Conservation (phyloP, 2,797 vertebrate genomes). For the Ctenopoma kingsleyae region DNA sequence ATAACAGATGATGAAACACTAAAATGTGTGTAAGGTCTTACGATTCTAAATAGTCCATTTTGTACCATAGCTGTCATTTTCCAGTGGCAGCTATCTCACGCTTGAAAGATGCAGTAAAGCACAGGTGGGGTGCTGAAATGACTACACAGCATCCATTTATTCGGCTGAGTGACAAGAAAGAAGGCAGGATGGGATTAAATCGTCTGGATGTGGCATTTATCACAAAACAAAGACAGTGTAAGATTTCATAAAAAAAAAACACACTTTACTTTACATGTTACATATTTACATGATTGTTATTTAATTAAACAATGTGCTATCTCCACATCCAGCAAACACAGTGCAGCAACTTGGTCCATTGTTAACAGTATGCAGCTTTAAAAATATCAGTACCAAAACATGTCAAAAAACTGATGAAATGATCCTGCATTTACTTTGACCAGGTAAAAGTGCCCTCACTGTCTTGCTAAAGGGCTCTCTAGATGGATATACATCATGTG, state of each 20-base stretch:
- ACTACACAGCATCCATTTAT: constrained; percentile 56
- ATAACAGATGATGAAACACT: constrained; percentile 30
- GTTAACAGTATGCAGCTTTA: not conserved
- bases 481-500: constrained; percentile 15
- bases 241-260: constrained; percentile 9
- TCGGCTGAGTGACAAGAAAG: constrained; percentile 62
- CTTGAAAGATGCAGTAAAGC: constrained; percentile 55
- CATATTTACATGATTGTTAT: not conserved
- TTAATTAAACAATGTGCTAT: not conserved
- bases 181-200: constrained; percentile 55
- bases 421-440: not conserved
- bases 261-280: constrained; percentile 4
- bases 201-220: constrained; percentile 68
- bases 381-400: not conserved
- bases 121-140: constrained; percentile 51
- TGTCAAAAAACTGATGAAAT: not conserved
- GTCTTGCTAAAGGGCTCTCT: constrained; percentile 7
- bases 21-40: constrained; percentile 17
- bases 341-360: not conserved
- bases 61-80: constrained; percentile 53
- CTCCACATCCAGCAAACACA: not conserved
- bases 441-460: not conserved
- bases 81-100: constrained; percentile 51
- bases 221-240: constrained; percentile 46
- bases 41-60: constrained; percentile 26